Evolutionary conservation across 92 coral and sea anemone species (phyloP), one percentile per base, ranked within the genome.

Genomic region (Umimayanthus kanabou): DNA sequence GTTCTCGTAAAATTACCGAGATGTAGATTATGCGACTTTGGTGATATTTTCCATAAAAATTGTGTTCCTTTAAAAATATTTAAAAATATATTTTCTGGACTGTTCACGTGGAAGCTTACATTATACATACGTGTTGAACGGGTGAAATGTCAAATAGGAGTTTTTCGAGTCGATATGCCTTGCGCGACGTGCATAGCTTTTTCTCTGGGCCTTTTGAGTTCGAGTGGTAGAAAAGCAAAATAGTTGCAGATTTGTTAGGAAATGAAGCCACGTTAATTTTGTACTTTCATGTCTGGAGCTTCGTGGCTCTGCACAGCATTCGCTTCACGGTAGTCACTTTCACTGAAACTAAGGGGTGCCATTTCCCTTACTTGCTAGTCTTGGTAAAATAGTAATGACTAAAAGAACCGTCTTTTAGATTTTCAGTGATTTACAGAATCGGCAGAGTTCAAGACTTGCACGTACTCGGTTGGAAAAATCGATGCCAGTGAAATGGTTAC

Each of bases 21-120:
- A 2, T 26, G 69, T 25, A 33, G 37, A 18, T 53, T 61, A 8
- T 61, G 69, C 26, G 1, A 22, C 69, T 61, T 61, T 61, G 8
- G 9, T 61, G 23, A 1, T 1, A 5, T 75, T 75, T 71, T 29
- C n/a, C 16, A 33, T 16, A 18, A 11, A 75, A 73, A 28, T 13
- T 18, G 26, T 22, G 29, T 39, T 40, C 40, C 47, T 75, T 39
- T 7, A 18, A 75, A 22, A 18, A 26, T 29, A 6, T 39, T n/a
- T n/a, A n/a, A n/a, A 16, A 28, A 9, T 78, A 26, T 25, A 33
- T 47, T 79, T 8, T 79, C 39, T 77, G 15, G 82, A 53, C 69
- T 30, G 69, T 79, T 79, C 82, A 79, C 82, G 82, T 79, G 69
- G 79, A 75, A 22, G 29, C 16, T 20, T 9, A 7, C 23, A 37